phyloP scores from a whole-genome alignment of 2,888 invertebrate species.

The Papilio gigon region DNA sequence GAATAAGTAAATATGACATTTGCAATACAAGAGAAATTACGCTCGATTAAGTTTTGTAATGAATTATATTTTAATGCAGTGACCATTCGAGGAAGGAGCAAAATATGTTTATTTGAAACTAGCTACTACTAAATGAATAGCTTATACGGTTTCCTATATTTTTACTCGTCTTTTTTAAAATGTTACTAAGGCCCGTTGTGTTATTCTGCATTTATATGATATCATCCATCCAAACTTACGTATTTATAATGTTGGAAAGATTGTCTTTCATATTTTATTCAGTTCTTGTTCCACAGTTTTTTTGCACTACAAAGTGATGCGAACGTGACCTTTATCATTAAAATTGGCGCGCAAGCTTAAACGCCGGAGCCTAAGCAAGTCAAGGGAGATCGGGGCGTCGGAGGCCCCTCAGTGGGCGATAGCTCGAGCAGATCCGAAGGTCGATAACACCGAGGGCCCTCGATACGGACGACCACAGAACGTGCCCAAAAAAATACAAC shows the following conservation, averaged over 20 bases:
- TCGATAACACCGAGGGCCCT: slow-evolving; percentile 41
- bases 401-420: slow-evolving; percentile 39
- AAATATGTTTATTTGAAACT: too few species aligned
- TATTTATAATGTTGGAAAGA: too few species aligned
- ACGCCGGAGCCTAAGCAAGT: slow-evolving; percentile 5
- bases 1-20: too few species aligned
- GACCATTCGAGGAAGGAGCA: too few species aligned
- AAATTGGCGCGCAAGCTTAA: slow-evolving; percentile 39
- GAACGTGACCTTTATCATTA: slow-evolving; percentile 37
- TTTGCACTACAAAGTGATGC: not conserved
- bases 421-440: slow-evolving; percentile 40
- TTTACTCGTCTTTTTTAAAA: too few species aligned
- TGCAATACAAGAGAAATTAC: not conserved
- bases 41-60: not conserved
- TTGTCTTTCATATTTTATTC: too few species aligned
- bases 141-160: too few species aligned
- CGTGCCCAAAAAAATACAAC: slow-evolving; percentile 28
- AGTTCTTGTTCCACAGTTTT: not conserved
- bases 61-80: not conserved
- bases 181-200: too few species aligned
- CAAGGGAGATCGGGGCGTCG: slow-evolving; percentile 32
- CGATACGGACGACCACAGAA: slow-evolving; percentile 28
- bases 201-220: too few species aligned
- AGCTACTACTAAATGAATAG: too few species aligned
- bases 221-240: too few species aligned